These are phyloP conservation scores for Brachirus orientalis DNA, from an alignment of 2,113 vertebrate species.

Conservation along the genomic window DNA sequence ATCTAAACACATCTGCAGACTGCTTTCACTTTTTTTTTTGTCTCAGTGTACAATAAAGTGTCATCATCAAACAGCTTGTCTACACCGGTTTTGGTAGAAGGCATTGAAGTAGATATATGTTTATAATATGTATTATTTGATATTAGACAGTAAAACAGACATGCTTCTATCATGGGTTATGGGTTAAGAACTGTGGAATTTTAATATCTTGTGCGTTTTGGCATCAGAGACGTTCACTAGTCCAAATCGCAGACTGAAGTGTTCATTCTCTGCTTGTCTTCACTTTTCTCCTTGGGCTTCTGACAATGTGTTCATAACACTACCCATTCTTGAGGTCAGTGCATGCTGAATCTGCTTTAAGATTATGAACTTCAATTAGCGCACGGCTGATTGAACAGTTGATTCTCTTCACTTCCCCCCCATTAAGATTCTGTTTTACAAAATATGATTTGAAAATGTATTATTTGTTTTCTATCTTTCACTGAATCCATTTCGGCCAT, in stretches of 20 bases:
- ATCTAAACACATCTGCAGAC: not conserved
- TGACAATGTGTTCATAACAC: too few species aligned
- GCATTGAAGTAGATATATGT: too few species aligned
- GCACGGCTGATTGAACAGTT: constrained; percentile 44
- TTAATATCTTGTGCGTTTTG: too few species aligned
- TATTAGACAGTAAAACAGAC: too few species aligned
- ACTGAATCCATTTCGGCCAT: constrained; percentile 24
- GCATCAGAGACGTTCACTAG: too few species aligned
- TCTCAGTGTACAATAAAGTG: not conserved
- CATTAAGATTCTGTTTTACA: constrained; percentile 6
- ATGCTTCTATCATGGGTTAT: too few species aligned
- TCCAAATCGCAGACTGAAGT: not conserved
- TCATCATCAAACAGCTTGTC: not conserved
- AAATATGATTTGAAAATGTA: constrained; percentile 14
- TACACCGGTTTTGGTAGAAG: too few species aligned
- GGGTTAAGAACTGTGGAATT: too few species aligned
- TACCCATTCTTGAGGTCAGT: constrained; percentile 17
- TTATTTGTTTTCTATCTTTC: constrained; percentile 28
- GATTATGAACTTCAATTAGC: constrained; percentile 30
- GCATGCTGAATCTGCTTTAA: constrained; percentile 18
- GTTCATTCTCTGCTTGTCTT: not conserved
- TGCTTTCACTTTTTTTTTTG: not conserved
- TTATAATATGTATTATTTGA: too few species aligned
- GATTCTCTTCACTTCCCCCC: constrained; percentile 15
- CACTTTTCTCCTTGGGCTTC: too few species aligned